phyloP scores from a whole-genome alignment of 2,113 vertebrate species.

The Fregetta grallaria region DNA sequence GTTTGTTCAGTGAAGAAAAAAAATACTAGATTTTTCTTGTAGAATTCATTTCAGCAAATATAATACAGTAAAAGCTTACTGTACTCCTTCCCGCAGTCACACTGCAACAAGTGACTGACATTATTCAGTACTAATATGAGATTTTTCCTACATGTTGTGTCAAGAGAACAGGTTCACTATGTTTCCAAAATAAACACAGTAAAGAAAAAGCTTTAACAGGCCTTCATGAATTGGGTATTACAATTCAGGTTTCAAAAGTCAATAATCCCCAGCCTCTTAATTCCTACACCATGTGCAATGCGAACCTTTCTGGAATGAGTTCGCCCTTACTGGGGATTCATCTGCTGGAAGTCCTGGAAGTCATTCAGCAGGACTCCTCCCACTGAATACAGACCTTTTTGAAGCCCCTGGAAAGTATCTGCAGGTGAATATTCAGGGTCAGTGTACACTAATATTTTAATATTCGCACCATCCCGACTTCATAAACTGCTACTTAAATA shows the following conservation, averaged over 20 bases:
- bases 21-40: not conserved
- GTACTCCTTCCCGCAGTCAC: not conserved
- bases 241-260: not conserved
- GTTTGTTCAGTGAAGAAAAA: not conserved
- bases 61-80: not conserved
- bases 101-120: not conserved
- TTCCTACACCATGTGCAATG: not conserved
- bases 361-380: slow-evolving; percentile 29
- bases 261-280: not conserved
- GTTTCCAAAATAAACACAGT: not conserved
- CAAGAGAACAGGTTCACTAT: not conserved
- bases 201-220: not conserved
- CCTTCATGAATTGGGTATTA: not conserved
- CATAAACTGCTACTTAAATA: slow-evolving; percentile 38
- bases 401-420: slow-evolving; percentile 28
- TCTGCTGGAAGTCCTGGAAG: slow-evolving; percentile 31
- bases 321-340: not conserved
- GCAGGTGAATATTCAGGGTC: slow-evolving; percentile 39
- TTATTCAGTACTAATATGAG: not conserved
- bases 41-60: not conserved
- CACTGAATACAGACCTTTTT: not conserved
- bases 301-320: not conserved
- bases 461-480: slow-evolving; percentile 16
- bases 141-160: not conserved
- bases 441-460: not conserved